A percentile compares a stretch with the other conserved stretches of the same genome.
Conservation (phyloP, 2,797 vertebrate species). For the Gadopsis marmoratus region DNA sequence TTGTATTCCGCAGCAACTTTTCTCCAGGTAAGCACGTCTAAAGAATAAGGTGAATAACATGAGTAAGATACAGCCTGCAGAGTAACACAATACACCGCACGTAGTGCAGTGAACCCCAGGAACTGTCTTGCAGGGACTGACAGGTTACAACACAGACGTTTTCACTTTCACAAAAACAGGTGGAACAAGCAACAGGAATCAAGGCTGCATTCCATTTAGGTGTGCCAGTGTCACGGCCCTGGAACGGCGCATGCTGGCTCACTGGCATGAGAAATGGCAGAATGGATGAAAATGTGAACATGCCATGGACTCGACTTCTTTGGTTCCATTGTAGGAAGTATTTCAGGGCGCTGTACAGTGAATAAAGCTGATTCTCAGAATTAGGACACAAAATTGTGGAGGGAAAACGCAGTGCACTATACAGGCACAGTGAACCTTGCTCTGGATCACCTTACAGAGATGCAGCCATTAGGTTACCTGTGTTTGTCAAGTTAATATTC, state of each 20-base stretch:
- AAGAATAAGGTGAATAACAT: not conserved
- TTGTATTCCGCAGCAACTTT: not conserved
- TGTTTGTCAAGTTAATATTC: not conserved
- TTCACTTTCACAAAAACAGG: slow-evolving; percentile 1
- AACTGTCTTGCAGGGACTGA: not conserved
- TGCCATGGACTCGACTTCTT: not conserved
- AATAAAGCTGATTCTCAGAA: not conserved
- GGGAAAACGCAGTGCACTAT: not conserved
- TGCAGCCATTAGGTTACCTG: not conserved
- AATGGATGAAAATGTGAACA: not conserved
- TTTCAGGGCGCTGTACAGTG: too few species aligned
- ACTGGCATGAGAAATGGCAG: not conserved
- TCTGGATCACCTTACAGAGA: not conserved
- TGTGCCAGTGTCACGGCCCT: not conserved
- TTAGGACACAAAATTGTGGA: not conserved
- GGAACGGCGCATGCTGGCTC: not conserved
- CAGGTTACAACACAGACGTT: not conserved
- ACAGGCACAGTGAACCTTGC: not conserved
- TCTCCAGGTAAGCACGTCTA: not conserved
- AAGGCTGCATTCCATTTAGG: not conserved
- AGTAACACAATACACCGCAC: not conserved
- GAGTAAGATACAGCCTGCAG: not conserved
- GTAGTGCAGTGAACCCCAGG: not conserved
- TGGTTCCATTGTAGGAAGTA: not conserved
- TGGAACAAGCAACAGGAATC: not conserved